Conservation (phyloP, 1,140 invertebrate genomes). For the Periplaneta americana region DNA sequence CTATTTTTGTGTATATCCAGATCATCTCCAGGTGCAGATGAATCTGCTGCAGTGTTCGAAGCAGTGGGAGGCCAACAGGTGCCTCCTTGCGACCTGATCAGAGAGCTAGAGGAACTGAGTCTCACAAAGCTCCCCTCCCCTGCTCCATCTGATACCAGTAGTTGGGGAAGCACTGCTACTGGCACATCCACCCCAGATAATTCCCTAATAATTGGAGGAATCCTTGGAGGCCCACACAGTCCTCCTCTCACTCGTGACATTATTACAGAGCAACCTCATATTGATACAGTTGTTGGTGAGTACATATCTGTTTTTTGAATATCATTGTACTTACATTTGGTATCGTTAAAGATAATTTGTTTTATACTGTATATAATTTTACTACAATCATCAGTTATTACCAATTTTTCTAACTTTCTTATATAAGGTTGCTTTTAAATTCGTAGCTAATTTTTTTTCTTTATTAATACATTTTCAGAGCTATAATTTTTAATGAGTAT, state of each 20-base stretch:
- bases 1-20: no score
- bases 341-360: no score
- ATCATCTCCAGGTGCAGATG: neutral
- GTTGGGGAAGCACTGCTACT: slow-evolving; percentile 11
- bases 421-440: no score
- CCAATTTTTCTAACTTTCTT: no score
- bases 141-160: slow-evolving; percentile 31
- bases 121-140: slow-evolving; percentile 33
- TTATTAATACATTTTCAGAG: no score
- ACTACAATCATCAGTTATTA: no score
- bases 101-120: slow-evolving; percentile 38
- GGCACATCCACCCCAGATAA: slow-evolving; percentile 17
- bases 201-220: neutral
- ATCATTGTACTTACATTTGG: no score
- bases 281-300: neutral
- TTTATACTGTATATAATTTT: no score
- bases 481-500: no score
- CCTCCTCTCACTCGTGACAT: neutral
- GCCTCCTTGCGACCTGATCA: slow-evolving; percentile 37
- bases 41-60: slow-evolving; percentile 15
- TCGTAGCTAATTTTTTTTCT: no score
- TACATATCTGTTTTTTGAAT: no score
- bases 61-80: slow-evolving; percentile 19
- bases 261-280: neutral
- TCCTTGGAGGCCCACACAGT: neutral